A percentile compares a stretch with the other conserved stretches of the same genome.
Evolutionary conservation across 2,113 vertebrate genomes (phyloP).

Genomic region (Sinosuthora webbiana): DNA sequence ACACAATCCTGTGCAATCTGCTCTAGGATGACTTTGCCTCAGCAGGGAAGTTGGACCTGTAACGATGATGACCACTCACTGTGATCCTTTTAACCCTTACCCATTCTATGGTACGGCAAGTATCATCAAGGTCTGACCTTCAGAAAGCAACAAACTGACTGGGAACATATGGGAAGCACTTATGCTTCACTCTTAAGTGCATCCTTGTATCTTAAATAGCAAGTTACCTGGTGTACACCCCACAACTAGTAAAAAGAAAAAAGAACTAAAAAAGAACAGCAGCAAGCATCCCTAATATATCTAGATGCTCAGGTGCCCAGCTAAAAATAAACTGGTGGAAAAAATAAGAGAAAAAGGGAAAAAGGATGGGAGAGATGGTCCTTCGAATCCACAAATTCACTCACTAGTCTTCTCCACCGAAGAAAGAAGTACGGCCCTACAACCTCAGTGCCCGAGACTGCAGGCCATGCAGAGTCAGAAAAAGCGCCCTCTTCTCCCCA

Average conservation of each 20-base stretch:
- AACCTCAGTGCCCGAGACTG: neutral
- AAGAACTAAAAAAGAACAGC: neutral
- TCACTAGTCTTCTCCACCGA: rapidly evolving
- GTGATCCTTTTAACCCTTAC: neutral
- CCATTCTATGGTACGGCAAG: neutral
- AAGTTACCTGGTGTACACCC: rapidly evolving
- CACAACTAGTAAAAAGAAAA: neutral
- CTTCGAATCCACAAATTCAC: neutral
- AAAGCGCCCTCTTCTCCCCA: rapidly evolving
- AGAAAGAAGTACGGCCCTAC: rapidly evolving
- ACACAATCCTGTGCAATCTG: neutral
- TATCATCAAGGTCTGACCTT: neutral
- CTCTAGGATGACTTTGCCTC: neutral
- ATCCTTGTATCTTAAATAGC: neutral
- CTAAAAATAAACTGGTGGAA: neutral
- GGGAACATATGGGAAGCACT: neutral
- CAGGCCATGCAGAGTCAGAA: neutral
- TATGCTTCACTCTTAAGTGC: neutral
- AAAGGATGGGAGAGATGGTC: rapidly evolving
- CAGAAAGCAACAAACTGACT: neutral
- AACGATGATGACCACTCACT: neutral
- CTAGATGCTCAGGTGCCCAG: neutral
- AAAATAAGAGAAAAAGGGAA: rapidly evolving
- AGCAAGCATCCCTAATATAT: rapidly evolving
- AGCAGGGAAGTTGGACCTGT: neutral